These are phyloP conservation scores for Malthinus flaveolus DNA, from an alignment of 2,888 invertebrate genomes.

Conservation along the genomic window DNA sequence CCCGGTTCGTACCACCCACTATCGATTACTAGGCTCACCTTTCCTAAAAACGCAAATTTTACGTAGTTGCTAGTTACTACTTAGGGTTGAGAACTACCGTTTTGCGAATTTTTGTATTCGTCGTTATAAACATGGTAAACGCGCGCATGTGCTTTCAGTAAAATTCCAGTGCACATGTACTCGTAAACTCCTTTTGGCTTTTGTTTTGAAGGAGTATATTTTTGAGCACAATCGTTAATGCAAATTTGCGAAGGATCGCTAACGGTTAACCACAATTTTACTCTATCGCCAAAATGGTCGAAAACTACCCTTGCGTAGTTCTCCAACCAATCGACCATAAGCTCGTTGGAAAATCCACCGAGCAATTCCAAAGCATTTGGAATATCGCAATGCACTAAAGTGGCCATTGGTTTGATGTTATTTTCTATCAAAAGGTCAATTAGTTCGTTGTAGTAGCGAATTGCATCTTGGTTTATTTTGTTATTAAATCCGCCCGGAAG, in stretches of 20 bases:
- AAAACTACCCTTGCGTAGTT: conserved; percentile 61
- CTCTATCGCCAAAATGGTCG: conserved; percentile 41
- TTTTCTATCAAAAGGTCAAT: conserved; percentile 58
- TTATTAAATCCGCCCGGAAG: conserved; percentile 61
- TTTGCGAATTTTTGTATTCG: conserved; percentile 52
- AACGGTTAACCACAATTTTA: conserved; percentile 58
- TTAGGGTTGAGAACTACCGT: conserved; percentile 20
- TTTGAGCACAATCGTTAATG: background rate
- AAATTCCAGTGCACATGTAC: conserved; percentile 65
- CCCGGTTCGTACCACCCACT: conserved; percentile 65
- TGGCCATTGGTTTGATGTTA: conserved; percentile 59
- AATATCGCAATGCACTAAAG: conserved; percentile 61
- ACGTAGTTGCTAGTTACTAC: background rate
- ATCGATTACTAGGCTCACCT: conserved; percentile 65
- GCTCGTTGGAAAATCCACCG: conserved; percentile 58
- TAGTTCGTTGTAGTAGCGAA: conserved; percentile 65
- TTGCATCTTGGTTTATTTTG: conserved; percentile 61
- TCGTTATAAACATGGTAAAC: conserved; percentile 62
- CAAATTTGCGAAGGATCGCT: conserved; percentile 54
- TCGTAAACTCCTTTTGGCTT: conserved; percentile 57
- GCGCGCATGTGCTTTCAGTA: conserved; percentile 66
- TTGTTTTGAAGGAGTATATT: background rate
- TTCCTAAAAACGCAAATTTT: conserved; percentile 50
- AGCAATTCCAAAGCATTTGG: conserved; percentile 55
- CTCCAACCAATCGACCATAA: conserved; percentile 60